Base-by-base conservation (phyloP, 2,888 invertebrate species). In the Apotomis betuletana region DNA sequence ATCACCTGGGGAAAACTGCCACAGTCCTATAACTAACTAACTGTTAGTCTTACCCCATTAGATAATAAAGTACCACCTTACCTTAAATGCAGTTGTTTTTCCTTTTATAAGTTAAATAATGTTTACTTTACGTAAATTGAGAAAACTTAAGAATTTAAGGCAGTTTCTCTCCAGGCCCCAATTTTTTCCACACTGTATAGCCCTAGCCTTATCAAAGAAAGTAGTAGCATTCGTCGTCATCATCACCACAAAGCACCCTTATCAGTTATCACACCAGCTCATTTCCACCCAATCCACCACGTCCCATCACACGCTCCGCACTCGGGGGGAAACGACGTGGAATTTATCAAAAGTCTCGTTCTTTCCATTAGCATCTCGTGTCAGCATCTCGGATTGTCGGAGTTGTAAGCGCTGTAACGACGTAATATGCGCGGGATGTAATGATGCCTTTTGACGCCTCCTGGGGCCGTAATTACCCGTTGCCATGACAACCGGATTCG, bases 291-390 rank as follows among this genome's bases (percentile, higher is more conserved):
- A 87, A 90, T 88, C 85, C 85, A 84, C 83, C 85, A 84, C 83
- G 83, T 81, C 82, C 81, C 82, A 83, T 84, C 83, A 80, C 78
- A 81, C 68, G 65, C 87, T 88, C 88, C 86, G 87, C 88, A 87
- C 80, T 81, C 76, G 77, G 80, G 83, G 83, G 81, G 81, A 83
- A 86, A 87, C 81, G 85, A 85, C 84, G 78, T 75, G 67, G 78
- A 83, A 90, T 90, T 90, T 90, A 90, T 92, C 89, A 91, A 90
- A 87, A 88, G 84, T 83, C 88, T 81, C 85, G 87, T 90, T 90
- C 88, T 86, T 90, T 88, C 87, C 91, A 91, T 92, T 92, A 91
- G 87, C 84, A 85, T 54, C 54, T 46, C 57, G 61, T 71, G 67
- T 67, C 89, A 89, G 90, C 90, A 90, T 91, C 90, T 89, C 84